These are phyloP conservation scores for Synanthedon tipuliformis DNA, from an alignment of 2,888 invertebrate genomes.

Conservation along the genomic window DNA sequence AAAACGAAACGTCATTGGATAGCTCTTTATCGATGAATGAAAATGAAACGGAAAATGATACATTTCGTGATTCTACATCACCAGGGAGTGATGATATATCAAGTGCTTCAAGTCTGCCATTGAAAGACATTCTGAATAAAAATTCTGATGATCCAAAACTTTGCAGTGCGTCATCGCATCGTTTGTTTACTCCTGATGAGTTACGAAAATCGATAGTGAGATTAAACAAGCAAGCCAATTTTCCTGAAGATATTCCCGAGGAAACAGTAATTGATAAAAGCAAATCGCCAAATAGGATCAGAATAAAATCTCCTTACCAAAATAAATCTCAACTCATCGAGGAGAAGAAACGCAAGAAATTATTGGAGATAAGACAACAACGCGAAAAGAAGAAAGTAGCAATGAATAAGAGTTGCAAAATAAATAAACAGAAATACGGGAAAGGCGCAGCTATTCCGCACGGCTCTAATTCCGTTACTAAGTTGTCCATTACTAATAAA, in stretches of 20 bases:
- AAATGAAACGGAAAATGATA: too few relatives aligned
- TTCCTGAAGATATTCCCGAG: slow-evolving; percentile 38
- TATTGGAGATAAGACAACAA: slow-evolving; percentile 49
- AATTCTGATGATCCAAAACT: background rate
- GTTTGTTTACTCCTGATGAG: slow-evolving; percentile 19
- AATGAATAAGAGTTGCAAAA: slow-evolving; percentile 38
- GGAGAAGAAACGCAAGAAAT: slow-evolving; percentile 47
- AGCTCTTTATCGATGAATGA: too few relatives aligned
- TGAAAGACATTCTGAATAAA: background rate
- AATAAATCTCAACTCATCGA: slow-evolving; percentile 43
- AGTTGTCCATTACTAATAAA: slow-evolving; percentile 57
- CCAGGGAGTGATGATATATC: background rate
- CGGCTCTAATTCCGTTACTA: slow-evolving; percentile 49
- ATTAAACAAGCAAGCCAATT: slow-evolving; percentile 26
- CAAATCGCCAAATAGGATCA: slow-evolving; percentile 32
- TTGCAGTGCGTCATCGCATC: background rate
- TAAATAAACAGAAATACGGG: slow-evolving; percentile 34
- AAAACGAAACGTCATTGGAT: too few relatives aligned
- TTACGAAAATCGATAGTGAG: slow-evolving; percentile 30
- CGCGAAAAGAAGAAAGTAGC: slow-evolving; percentile 48
- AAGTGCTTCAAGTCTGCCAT: background rate
- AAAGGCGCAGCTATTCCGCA: slow-evolving; percentile 36
- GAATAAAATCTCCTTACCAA: slow-evolving; percentile 58
- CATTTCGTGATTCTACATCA: background rate
- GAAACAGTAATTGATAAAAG: slow-evolving; percentile 22